Conservation (phyloP, 1,140 invertebrate species). For the Metopolophium dirhodum region DNA sequence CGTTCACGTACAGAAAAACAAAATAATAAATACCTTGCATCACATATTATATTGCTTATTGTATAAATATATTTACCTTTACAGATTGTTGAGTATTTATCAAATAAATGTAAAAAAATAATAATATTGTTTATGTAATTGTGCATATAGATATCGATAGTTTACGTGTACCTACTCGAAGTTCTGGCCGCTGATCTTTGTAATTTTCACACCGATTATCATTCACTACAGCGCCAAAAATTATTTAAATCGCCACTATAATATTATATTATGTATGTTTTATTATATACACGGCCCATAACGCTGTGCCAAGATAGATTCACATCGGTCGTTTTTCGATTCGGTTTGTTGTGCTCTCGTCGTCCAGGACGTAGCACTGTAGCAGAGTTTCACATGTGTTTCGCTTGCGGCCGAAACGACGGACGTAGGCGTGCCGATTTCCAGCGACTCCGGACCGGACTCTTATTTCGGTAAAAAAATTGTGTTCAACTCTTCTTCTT, state of each 20-base stretch:
- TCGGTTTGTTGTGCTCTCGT: not conserved
- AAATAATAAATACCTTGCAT: too few species aligned
- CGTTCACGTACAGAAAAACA: too few species aligned
- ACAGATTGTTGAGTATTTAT: too few species aligned
- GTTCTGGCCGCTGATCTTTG: too few species aligned
- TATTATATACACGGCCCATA: not conserved
- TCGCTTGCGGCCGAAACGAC: conserved; percentile 24
- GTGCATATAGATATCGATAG: too few species aligned
- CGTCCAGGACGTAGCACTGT: not conserved
- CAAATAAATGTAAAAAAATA: too few species aligned
- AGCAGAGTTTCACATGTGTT: conserved; percentile 30
- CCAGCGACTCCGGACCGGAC: not conserved
- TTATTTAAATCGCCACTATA: too few species aligned
- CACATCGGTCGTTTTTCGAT: not conserved
- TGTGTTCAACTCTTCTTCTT: not conserved
- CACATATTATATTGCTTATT: too few species aligned
- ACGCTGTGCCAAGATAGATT: not conserved
- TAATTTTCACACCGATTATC: not conserved
- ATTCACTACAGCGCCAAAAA: not conserved
- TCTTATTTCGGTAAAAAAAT: not conserved
- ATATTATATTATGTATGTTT: not conserved
- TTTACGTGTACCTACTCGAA: too few species aligned
- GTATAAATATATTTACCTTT: too few species aligned
- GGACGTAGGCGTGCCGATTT: not conserved
- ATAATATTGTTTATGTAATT: too few species aligned